These are phyloP conservation scores for Corythoichthys haematopterus DNA, from an alignment of 2,113 vertebrate genomes.

Conservation along the genomic window DNA sequence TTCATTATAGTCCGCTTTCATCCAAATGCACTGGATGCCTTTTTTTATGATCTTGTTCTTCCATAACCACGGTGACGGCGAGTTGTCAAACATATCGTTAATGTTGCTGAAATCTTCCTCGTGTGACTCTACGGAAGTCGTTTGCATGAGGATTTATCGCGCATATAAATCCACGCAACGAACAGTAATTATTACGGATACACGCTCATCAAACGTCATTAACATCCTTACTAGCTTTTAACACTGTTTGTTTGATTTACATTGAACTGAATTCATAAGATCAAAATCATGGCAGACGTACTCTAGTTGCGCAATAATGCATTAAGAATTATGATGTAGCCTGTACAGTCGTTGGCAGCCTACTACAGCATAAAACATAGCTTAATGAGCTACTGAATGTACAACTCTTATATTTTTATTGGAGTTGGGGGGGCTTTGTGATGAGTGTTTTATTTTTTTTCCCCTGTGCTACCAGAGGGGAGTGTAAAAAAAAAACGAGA, in stretches of 20 bases:
- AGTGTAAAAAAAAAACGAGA: too few species aligned
- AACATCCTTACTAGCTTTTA: too few species aligned
- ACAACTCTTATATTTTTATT: not conserved
- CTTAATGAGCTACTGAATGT: not conserved
- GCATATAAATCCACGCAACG: not conserved
- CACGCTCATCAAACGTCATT: too few species aligned
- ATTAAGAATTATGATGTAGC: too few species aligned
- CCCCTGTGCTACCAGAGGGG: too few species aligned
- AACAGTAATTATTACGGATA: not conserved
- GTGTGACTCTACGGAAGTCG: too few species aligned
- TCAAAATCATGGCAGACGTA: too few species aligned
- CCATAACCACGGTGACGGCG: not conserved
- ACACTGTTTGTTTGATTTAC: too few species aligned
- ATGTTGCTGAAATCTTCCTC: not conserved
- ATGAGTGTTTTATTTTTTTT: not conserved
- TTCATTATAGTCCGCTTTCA: not conserved
- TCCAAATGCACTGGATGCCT: not conserved
- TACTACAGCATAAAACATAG: not conserved
- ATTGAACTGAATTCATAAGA: too few species aligned
- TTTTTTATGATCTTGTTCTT: not conserved
- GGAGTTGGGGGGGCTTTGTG: not conserved
- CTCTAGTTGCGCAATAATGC: not conserved
- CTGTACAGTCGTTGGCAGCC: not conserved
- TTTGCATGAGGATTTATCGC: not conserved
- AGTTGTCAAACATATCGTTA: not conserved